Evolutionary conservation across 1,140 invertebrate genomes (phyloP), one percentile per base, ranked within the genome.

Genomic region (Laupala kohalensis): DNA sequence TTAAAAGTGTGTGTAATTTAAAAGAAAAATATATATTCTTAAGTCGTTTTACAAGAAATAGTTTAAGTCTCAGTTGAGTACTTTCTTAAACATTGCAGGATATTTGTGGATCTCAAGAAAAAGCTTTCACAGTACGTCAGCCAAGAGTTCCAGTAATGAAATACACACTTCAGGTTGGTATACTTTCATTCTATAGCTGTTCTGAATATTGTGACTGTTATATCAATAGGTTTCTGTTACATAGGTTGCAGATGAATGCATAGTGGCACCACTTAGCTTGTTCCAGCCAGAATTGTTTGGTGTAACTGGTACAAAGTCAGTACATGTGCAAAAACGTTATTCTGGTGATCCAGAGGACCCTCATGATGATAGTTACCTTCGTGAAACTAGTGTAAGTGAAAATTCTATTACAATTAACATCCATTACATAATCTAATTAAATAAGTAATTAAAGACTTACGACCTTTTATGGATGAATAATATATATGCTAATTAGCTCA

Each of bases 321-420:
- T 89, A 23, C 87, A 90, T 74, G 88, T 89, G 62, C 90, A 94
- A 76, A 88, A 86, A 75, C 83, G 89, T 64, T 88, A 88, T 72
- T 84, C 85, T 27, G 92, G 94, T 67, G 93, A 97, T 79, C 87
- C 93, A 5, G 92, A 96, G 81, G 96, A 98, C 83, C 94, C 94
- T 12, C 93, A 95, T 80, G 95, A 97, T 86, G 92, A 93, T 67
- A 90, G 92, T 79, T 98, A 95, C 78, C 81, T 98, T 4, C 84
- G 92, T 76, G 93, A 95, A 83, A 95, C 93, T 1, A 91, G 92
- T 72, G 87, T 91, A 79, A 53, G 1, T 4, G 1, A 53, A 53
- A 53, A 53, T 19, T 53, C 37, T 53, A 4, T 19, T 53, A 53
- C 9, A 53, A 53, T 13, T 4, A 53, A n/a, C n/a, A n/a, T n/a